These are phyloP conservation scores for Orchesella flavescens DNA, from an alignment of 2,888 invertebrate species.

Conservation along the genomic window DNA sequence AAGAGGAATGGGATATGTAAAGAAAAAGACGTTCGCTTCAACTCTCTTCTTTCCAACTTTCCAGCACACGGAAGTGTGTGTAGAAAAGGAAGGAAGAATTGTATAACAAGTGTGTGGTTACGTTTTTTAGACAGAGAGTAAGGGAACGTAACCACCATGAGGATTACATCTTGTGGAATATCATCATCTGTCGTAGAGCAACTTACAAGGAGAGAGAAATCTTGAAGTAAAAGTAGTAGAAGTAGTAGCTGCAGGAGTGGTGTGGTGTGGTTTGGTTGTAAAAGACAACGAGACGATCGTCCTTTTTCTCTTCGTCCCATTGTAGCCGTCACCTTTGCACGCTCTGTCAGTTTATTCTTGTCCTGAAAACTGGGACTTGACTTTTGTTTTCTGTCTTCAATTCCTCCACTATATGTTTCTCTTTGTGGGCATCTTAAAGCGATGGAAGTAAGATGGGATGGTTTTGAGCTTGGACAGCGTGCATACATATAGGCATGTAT, in stretches of 20 bases:
- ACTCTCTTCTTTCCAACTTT: background rate
- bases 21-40: conserved; percentile 2
- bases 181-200: conserved; percentile 16
- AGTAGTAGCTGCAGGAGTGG: background rate
- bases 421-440: background rate
- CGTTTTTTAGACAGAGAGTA: conserved; percentile 5
- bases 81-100: background rate
- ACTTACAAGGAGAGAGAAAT: background rate
- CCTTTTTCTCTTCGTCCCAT: conserved; percentile 12
- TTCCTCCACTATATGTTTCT: background rate
- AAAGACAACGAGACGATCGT: background rate
- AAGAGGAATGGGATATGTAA: conserved; percentile 19
- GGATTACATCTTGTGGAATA: conserved; percentile 10
- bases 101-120: background rate
- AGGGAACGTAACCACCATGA: background rate
- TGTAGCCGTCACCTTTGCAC: conserved; percentile 43
- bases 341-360: conserved; percentile 29
- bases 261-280: background rate
- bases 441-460: too few relatives aligned
- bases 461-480: too few relatives aligned
- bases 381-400: background rate
- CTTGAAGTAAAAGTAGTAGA: too few relatives aligned
- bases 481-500: too few relatives aligned
- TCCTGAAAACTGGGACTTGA: background rate
- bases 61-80: background rate